Base-by-base conservation (phyloP, 2,888 invertebrate species). In the Hypolimnas misippus region DNA sequence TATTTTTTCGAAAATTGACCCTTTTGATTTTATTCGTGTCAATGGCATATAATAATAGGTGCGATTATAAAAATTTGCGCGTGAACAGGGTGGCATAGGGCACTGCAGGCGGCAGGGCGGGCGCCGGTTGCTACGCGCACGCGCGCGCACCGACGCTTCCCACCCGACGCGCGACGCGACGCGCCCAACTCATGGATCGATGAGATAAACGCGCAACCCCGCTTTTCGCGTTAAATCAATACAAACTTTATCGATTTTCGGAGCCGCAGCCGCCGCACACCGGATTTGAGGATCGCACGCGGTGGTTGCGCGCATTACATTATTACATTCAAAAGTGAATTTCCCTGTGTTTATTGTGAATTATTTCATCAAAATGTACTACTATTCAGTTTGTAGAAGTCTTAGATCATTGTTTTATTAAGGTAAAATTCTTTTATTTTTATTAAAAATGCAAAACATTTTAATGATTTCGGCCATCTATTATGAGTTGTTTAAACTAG, bases 131-230 rank as follows among this genome's bases (percentile, higher is more conserved):
- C 68, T 70, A 64, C 59, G 69, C 70, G 73, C 73, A 70, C 63
- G 71, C 71, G 73, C 70, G 72, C 67, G 70, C 75, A 70, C 57
- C 68, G 66, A 64, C 72, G 66, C 67, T 60, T 46, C 65, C 52
- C 63, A 51, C 25, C 49, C 65, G 67, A 63, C 68, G 66, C 66
- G 75, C 70, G 70, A 78, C 75, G 82, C 76, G 85, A 76, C 87
- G 88, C 88, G 84, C 65, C 69, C 60, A 61, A 78, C 77, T 81
- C 81, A 77, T 86, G 86, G 91, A 94, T 95, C 95, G 95, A 95
- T 95, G 93, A 93, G 94, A 95, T 95, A 95, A 94, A 95, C 93
- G 94, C 93, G 94, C 94, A 93, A 93, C 93, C 94, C 94, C 93
- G 94, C 94, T 95, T 82, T 83, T 92, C 89, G 91, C 85, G 85